Evolutionary conservation across 2,888 invertebrate genomes (phyloP), one percentile per base, ranked within the genome.

Genomic region (Allygus modestus): DNA sequence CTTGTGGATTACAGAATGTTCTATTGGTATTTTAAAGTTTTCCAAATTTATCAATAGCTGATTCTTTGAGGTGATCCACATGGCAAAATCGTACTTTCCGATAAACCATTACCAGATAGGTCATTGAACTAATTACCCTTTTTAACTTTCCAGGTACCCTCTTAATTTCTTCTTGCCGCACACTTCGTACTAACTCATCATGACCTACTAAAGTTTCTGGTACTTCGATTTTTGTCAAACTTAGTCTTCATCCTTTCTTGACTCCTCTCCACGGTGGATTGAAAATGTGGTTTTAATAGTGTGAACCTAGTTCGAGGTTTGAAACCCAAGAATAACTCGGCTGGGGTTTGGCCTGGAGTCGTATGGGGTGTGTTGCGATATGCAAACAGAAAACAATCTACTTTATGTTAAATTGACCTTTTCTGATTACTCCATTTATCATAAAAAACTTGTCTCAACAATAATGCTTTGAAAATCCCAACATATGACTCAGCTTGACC

Each of bases 361-460:
- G 88, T 85, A 83, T 89, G 88, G 17, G 88, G 88, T 31, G 89
- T 86, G 33, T 41, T 54, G 15, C 86, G 82, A 73, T 87, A 87
- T 51, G 83, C 71, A n/a, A 87, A 73, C 17, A 87, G 65, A 71
- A 86, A 11, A 79, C 77, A 9, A 85, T 46, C 82, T 88, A 75
- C 84, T 88, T 87, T 15, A 84, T 83, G 79, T 85, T 86, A 12
- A 1, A 46, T 75, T 87, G 71, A 83, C 58, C 65, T 1, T 54
- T 73, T n/a, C 51, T 26, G 28, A 2, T 41, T 41, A 2, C 4
- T 28, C 41, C n/a, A 4, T 37, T 73, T 28, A 12, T 73, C 73
- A 1, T 73, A 41, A 0, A 73, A 20, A 9, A 73, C 9, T 20
- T 73, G 73, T 73, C 9, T 37, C n/a, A 54, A 84, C 31, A 87